phyloP scores from a whole-genome alignment of 2,113 vertebrate species.

The Mormyrus lacerda region DNA sequence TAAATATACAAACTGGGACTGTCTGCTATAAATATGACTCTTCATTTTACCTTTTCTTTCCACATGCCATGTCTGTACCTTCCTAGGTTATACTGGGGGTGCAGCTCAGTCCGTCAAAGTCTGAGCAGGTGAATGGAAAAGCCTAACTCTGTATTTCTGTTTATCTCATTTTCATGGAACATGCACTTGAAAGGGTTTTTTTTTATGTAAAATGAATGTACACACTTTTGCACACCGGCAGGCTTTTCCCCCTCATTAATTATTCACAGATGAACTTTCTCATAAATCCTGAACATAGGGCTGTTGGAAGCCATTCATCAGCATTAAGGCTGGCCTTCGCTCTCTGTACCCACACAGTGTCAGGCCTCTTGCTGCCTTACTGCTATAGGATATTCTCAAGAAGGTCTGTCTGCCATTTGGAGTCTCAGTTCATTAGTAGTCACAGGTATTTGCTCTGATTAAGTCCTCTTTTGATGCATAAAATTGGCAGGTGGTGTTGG shows the following conservation, averaged over 20 bases:
- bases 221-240: not conserved
- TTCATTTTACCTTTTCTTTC: not conserved
- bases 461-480: not conserved
- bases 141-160: not conserved
- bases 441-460: not conserved
- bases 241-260: not conserved
- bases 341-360: not conserved
- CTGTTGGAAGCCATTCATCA: not conserved
- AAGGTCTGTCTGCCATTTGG: not conserved
- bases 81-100: not conserved
- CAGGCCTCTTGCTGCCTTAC: not conserved
- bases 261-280: slow-evolving; percentile 7
- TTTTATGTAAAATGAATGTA: not conserved
- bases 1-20: slow-evolving; percentile 19
- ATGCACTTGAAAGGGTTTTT: not conserved
- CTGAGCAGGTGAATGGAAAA: not conserved
- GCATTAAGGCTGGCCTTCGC: not conserved
- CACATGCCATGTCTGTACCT: not conserved
- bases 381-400: not conserved
- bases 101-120: not conserved
- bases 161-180: not conserved
- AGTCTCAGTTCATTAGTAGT: not conserved
- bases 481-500: not conserved
- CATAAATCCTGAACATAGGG: not conserved
- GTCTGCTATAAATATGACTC: slow-evolving; percentile 4